Percentiles rank a stretch among this genome's conserved stretches.
Conservation (phyloP, 2,113 vertebrate genomes). For the Benitochromis conjunctus region DNA sequence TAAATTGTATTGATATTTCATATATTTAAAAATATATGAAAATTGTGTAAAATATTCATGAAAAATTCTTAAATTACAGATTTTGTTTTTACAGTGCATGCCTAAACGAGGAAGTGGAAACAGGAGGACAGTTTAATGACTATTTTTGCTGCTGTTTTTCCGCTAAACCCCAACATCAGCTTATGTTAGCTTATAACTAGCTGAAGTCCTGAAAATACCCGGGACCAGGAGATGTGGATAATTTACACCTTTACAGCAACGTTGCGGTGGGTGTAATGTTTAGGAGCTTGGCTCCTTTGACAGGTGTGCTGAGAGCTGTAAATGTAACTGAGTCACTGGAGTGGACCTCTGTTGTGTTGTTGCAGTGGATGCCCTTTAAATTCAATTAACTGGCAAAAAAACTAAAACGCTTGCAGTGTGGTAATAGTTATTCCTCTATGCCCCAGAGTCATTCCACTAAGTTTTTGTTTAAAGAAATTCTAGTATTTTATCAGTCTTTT, state of each 20-base stretch:
- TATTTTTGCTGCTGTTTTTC: too few relatives aligned
- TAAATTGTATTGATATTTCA: neutral
- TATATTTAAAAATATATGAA: neutral
- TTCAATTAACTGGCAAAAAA: neutral
- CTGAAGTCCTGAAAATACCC: too few relatives aligned
- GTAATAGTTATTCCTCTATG: rapidly evolving
- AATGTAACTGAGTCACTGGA: neutral
- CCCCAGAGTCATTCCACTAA: neutral
- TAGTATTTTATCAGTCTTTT: neutral
- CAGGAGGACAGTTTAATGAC: too few relatives aligned
- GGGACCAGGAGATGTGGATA: neutral
- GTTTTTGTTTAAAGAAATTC: neutral
- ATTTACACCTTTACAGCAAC: neutral
- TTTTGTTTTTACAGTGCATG: neutral
- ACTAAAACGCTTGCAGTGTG: neutral
- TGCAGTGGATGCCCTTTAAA: neutral
- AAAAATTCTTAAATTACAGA: neutral
- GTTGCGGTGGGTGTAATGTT: neutral
- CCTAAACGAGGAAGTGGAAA: neutral
- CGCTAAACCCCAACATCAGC: too few relatives aligned
- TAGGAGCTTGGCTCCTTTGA: neutral
- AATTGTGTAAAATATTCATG: neutral
- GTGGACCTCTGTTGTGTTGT: neutral
- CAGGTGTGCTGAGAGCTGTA: neutral
- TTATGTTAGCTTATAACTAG: too few relatives aligned